These are phyloP conservation scores for Psylliodes chrysocephalus DNA, from an alignment of 2,888 invertebrate genomes.

Conservation along the genomic window DNA sequence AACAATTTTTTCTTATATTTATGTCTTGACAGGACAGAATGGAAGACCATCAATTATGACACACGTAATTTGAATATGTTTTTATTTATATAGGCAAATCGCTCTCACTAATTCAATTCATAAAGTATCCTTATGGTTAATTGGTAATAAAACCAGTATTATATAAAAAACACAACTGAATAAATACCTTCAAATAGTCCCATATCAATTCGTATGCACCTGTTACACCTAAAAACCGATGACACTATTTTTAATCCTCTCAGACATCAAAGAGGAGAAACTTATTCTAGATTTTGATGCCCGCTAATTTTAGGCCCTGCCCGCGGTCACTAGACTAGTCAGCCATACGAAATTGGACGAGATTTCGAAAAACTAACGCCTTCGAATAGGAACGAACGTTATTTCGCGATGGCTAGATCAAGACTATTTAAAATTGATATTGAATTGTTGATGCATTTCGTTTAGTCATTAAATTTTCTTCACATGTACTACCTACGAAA, in stretches of 20 bases:
- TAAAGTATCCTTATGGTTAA: too few species aligned
- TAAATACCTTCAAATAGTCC: constrained; percentile 59
- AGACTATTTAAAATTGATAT: background rate
- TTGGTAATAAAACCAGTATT: too few species aligned
- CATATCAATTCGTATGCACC: constrained; percentile 50
- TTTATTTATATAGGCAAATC: too few species aligned
- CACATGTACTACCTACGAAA: background rate
- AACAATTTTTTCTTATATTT: too few species aligned
- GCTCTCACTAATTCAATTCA: too few species aligned
- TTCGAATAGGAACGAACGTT: background rate
- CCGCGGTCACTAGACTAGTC: background rate
- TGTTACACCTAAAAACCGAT: background rate
- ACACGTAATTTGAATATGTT: too few species aligned
- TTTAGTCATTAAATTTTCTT: constrained; percentile 7
- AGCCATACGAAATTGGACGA: background rate
- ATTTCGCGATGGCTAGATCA: background rate
- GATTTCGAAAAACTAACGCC: background rate
- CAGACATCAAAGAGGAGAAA: background rate
- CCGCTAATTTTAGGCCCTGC: background rate
- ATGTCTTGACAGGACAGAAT: too few species aligned
- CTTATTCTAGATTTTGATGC: constrained; percentile 4
- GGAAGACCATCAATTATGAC: too few species aligned
- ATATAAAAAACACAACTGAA: too few species aligned
- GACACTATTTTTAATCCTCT: background rate
- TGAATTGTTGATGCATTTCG: background rate